A percentile compares a stretch with the other conserved stretches of the same genome.
Conservation (phyloP, 1,140 invertebrate genomes). For the Papilio aristodemus region DNA sequence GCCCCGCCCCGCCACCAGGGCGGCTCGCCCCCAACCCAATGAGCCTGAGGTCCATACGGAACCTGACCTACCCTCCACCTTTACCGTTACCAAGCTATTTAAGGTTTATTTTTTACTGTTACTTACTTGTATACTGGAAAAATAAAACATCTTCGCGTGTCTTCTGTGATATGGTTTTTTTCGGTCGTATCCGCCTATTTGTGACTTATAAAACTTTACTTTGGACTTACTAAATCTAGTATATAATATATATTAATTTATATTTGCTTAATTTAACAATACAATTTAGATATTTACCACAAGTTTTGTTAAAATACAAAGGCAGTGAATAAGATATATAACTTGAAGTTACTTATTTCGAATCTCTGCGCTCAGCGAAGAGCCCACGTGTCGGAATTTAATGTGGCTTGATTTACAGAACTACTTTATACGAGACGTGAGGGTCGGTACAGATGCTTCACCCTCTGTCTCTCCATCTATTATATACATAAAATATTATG, state of each 20-base stretch:
- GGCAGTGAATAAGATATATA: background rate
- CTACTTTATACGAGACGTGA: slow-evolving; percentile 5
- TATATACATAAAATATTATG: background rate
- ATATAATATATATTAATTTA: no score
- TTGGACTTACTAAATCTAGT: no score
- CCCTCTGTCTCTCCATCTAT: background rate
- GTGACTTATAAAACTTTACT: no score
- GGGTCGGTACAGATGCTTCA: background rate
- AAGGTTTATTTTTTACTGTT: no score
- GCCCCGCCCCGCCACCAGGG: slow-evolving; percentile 51
- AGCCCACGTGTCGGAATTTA: background rate
- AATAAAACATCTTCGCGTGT: no score
- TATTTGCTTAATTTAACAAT: no score
- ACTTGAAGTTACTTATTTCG: background rate
- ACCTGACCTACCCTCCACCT: slow-evolving; percentile 52
- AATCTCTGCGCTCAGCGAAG: background rate
- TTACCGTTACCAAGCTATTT: slow-evolving; percentile 60
- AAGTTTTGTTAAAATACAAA: no score
- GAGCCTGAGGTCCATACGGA: slow-evolving; percentile 42
- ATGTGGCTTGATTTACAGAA: background rate
- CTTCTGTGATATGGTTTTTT: no score
- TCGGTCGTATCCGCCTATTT: no score
- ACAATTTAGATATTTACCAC: no score
- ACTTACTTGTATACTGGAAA: no score
- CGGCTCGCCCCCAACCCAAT: slow-evolving; percentile 22